Evolutionary conservation across 1,140 invertebrate genomes (phyloP).

Genomic region (Coelopa frigida): DNA sequence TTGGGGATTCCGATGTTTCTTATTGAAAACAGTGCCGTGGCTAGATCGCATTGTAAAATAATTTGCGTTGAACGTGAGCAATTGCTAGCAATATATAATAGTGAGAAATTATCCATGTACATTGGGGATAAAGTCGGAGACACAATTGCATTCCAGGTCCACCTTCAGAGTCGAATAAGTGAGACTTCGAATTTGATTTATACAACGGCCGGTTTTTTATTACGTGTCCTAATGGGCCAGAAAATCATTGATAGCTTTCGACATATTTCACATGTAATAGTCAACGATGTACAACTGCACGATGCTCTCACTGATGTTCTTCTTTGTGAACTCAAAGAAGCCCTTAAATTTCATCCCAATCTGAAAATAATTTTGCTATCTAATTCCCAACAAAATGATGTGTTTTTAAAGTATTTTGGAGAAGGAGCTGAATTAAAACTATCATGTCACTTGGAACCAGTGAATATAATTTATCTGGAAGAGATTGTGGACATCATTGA

Average conservation of each 20-base stretch:
- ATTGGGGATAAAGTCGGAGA: constrained; percentile 79
- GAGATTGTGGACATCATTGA: constrained; percentile 25
- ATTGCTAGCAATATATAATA: constrained; percentile 26
- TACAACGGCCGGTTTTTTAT: constrained; percentile 25
- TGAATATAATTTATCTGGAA: neutral
- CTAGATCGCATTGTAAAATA: constrained; percentile 19
- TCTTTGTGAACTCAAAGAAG: constrained; percentile 72
- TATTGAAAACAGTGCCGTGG: constrained; percentile 18
- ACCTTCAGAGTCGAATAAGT: constrained; percentile 53
- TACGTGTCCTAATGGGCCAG: constrained; percentile 23
- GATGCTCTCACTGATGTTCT: constrained; percentile 89
- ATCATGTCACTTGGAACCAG: neutral
- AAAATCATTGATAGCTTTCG: constrained; percentile 39
- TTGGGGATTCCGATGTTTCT: constrained; percentile 22
- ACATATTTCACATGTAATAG: constrained; percentile 73
- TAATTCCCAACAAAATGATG: constrained; percentile 9
- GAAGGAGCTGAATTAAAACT: constrained; percentile 19
- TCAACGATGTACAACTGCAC: constrained; percentile 91
- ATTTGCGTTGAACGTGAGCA: constrained; percentile 26
- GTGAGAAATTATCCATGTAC: constrained; percentile 57
- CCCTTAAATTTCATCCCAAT: constrained; percentile 60
- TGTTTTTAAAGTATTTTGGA: constrained; percentile 24
- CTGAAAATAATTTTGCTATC: constrained; percentile 83
- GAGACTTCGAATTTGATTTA: constrained; percentile 24
- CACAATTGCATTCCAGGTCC: constrained; percentile 88